Evolutionary conservation across 2,888 invertebrate genomes (phyloP).

Genomic region (Pyrochroa serraticornis): DNA sequence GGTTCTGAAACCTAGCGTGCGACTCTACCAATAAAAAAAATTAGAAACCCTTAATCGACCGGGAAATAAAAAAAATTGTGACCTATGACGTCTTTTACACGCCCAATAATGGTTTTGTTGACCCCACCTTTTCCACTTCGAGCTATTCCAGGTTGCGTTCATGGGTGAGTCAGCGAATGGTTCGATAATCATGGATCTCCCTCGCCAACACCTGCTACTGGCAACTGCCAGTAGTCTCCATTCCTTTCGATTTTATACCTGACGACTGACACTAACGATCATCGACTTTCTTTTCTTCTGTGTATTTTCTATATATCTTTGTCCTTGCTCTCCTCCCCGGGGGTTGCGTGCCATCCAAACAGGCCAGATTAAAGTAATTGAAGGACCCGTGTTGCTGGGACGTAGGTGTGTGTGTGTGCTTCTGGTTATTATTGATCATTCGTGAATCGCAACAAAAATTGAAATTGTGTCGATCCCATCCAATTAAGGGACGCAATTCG

Average conservation of each 20-base stretch:
- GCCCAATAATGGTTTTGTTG: neutral
- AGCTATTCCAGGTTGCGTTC: neutral
- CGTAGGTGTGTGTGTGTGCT: no score
- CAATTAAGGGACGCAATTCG: no score
- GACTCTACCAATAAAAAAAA: neutral
- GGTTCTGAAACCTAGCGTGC: no score
- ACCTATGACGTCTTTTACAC: neutral
- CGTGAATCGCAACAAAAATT: no score
- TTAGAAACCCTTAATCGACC: neutral
- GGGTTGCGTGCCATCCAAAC: neutral
- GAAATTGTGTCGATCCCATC: no score
- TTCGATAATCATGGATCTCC: neutral
- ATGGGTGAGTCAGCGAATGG: neutral
- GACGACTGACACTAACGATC: neutral
- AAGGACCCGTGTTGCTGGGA: neutral
- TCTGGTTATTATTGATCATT: no score
- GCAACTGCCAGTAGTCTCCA: neutral
- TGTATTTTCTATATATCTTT: neutral
- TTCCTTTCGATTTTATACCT: neutral
- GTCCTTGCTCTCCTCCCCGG: neutral
- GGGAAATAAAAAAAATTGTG: neutral
- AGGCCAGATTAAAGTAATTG: neutral
- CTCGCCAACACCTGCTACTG: slow-evolving; percentile 3
- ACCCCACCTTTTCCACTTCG: neutral
- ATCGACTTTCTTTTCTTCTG: neutral